Base-by-base conservation (phyloP, 2,797 vertebrate species). In the Oryzias dopingdopingensis region DNA sequence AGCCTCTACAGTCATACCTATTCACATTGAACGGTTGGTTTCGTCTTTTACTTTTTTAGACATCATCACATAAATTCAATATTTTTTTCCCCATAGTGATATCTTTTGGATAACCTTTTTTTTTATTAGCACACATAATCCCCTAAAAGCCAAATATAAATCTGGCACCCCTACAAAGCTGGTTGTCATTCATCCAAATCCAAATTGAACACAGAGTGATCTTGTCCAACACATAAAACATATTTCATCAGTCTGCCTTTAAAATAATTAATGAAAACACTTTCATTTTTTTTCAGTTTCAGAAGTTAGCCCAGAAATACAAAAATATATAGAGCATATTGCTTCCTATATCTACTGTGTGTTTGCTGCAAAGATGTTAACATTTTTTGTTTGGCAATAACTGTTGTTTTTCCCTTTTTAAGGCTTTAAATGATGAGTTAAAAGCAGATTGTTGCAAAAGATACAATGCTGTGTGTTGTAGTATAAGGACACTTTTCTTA, bases 401-500 rank as follows among this genome's bases (percentile, higher is more conserved):
- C 10, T 12, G 32, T 12, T 12, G 32, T 54, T 23, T 54, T 26
- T 22, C 14, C 29, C 42, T 43, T 43, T 6, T 16, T 62, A 22
- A 40, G 56, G 17, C 40, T 6, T 17, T 62, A 32, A 51, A 26
- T 37, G 42, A n/a, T 29, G 42, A 18, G 17, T 20, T 20, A 7
- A 6, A 62, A 56, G 49, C 40, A 47, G 17, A 41, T 20, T 5
- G 43, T 1, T 46, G 20, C n/a, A 32, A 18, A 56, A 52, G 49
- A n/a, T 18, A 32, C 32, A 10, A 13, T 13, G 12, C 32, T 4
- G 46, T 49, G 10, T 32, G 32, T 51, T 43, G n/a, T 37, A 14
- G n/a, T 15, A 56, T 44, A 23, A 56, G 26, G 54, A 59, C 53
- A 64, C 43, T 70, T 50, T 55, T 68, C 42, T 53, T 37, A 37